Base-by-base conservation (phyloP, 2,113 vertebrate genomes). In the Tor tambroides region DNA sequence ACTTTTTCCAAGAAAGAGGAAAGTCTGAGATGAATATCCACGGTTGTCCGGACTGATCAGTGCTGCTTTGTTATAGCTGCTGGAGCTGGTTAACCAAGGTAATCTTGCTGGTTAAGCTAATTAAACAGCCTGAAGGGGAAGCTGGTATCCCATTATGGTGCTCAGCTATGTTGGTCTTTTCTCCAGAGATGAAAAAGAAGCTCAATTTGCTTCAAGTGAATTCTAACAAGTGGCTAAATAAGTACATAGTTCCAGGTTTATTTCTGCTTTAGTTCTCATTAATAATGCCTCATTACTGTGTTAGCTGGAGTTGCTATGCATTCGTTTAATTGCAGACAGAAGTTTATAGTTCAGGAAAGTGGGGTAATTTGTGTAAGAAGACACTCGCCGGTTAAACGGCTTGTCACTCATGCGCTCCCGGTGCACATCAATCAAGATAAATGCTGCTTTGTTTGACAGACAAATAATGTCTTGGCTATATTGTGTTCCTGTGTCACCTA, bases 391-490 rank as follows among this genome's bases (percentile, higher is more conserved):
- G 80, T 65, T 65, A 46, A 81, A 19, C 15, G 59, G 23, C 67
- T 43, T 85, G 41, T 28, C 54, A 75, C 46, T 76, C 78, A 19
- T 21, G 61, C 11, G 26, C n/a, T 83, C 32, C 46, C 67, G 28
- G 51, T 28, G 61, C 38, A 69, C 38, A 89, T 84, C 61, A 80
- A 6, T 84, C 81, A 19, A 14, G 7, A 11, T 80, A 71, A 79
- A 74, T 46, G 63, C 11, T 0, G n/a, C 78, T 86, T 80, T 81
- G 46, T 85, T 80, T 89, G 83, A 85, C 38, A 80, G 76, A 80
- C 35, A 76, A 72, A 78, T 81, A 49, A 80, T 80, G 65, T 80
- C 59, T 69, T 49, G 4, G 61, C 65, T 72, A 56, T 1, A 83
- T 49, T 51, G 38, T 38, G 35, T 56, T 86, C 61, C 79, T 82